These are phyloP conservation scores for Apostichopus californicus DNA, from an alignment of 35 echinoderm and acorn worm species.

Conservation along the genomic window DNA sequence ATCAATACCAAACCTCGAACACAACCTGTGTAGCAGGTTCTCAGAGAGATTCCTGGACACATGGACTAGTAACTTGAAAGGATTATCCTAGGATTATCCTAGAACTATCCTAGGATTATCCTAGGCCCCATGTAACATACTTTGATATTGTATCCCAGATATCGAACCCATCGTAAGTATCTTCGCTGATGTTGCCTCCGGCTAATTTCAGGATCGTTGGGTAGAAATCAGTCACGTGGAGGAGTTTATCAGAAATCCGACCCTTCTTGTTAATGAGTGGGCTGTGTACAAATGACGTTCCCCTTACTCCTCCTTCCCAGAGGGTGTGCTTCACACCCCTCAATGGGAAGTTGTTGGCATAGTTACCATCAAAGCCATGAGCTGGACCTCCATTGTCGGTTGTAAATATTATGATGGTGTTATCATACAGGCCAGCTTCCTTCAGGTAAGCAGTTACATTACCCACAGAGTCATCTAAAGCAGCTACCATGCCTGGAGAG, in stretches of 20 bases:
- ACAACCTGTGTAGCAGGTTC: no score
- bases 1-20: no score
- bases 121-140: conserved; percentile 19
- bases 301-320: conserved; percentile 92
- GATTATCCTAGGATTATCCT: no score
- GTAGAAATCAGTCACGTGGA: conserved; percentile 91
- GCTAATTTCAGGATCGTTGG: conserved; percentile 85
- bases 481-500: conserved; percentile 86
- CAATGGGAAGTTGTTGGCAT: conserved; percentile 87
- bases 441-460: conserved; percentile 83
- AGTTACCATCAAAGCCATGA: conserved; percentile 80
- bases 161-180: conserved; percentile 73
- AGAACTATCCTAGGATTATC: no score
- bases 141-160: conserved; percentile 81
- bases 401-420: conserved; percentile 89
- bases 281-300: conserved; percentile 77
- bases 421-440: conserved; percentile 72
- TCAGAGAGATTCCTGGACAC: no score
- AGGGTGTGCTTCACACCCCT: conserved; percentile 75
- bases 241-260: conserved; percentile 63
- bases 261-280: conserved; percentile 70
- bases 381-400: conserved; percentile 95
- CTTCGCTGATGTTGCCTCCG: conserved; percentile 62
- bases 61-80: no score
- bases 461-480: conserved; percentile 87